A percentile compares a stretch with the other conserved stretches of the same genome.
Conservation (phyloP, 2,113 vertebrate species). For the Phasianus colchicus region DNA sequence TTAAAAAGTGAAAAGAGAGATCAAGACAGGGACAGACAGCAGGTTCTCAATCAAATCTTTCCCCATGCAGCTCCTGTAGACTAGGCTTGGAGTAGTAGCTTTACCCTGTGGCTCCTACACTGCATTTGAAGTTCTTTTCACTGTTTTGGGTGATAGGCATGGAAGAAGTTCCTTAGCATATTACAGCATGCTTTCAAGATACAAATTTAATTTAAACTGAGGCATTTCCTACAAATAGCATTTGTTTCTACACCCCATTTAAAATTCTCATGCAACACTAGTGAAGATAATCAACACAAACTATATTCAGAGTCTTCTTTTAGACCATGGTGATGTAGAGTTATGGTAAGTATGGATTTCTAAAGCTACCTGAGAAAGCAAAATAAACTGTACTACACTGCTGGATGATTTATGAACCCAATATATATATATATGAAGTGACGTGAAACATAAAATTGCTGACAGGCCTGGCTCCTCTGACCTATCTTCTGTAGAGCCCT, state of each 20-base stretch:
- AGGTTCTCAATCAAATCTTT: not conserved
- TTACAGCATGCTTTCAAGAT: accelerated
- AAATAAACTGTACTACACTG: not conserved
- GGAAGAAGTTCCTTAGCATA: not conserved
- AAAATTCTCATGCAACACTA: not conserved
- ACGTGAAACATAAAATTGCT: not conserved
- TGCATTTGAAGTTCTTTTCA: not conserved
- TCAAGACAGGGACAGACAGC: not conserved
- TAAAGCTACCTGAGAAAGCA: not conserved
- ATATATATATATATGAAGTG: not conserved
- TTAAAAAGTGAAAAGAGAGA: not conserved
- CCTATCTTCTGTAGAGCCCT: not conserved
- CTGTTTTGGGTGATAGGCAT: not conserved
- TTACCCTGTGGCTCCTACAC: not conserved
- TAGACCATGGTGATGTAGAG: not conserved
- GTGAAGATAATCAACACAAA: not conserved
- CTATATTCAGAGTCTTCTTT: not conserved
- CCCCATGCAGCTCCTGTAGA: not conserved
- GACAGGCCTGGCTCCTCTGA: not conserved
- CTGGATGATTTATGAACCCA: not conserved
- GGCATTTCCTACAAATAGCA: not conserved
- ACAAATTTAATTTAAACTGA: not conserved
- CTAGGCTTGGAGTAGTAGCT: not conserved
- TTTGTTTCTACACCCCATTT: not conserved
- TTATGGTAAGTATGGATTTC: not conserved